A percentile compares a stretch with the other conserved stretches of the same genome.
Evolutionary conservation across 2,797 vertebrate species (phyloP).

Genomic region (Gymnothorax reevesii): DNA sequence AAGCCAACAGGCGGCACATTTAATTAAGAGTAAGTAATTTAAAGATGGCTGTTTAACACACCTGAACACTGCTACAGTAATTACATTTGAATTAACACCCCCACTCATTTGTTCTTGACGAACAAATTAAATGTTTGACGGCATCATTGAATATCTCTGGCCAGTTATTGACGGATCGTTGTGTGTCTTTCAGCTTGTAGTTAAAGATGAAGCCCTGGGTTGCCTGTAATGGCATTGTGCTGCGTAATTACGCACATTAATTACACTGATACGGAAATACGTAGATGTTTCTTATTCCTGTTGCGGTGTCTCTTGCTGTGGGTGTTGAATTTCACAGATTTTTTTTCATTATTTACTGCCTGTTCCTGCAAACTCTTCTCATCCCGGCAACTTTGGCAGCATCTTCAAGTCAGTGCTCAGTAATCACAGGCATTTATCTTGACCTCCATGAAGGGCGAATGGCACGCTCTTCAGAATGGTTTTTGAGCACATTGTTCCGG

Average conservation of each 20-base stretch:
- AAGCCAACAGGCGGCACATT: conserved; percentile 12
- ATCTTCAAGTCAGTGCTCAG: background rate
- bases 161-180: background rate
- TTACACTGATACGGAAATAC: background rate
- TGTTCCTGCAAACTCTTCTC: background rate
- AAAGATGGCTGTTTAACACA: background rate
- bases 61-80: background rate
- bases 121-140: background rate
- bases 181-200: background rate
- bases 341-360: background rate
- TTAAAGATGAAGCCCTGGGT: background rate
- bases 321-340: background rate
- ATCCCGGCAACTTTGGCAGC: background rate
- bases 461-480: background rate
- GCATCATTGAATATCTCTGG: background rate
- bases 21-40: conserved; percentile 13
- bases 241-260: background rate
- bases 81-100: background rate
- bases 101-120: background rate
- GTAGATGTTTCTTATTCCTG: background rate
- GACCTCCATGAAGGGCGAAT: background rate
- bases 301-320: background rate
- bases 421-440: conserved; percentile 4
- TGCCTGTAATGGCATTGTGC: background rate
- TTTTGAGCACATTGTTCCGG: background rate